Evolutionary conservation across 1,140 invertebrate species (phyloP), one percentile per base, ranked within the genome.

Genomic region (Bombus picipes): DNA sequence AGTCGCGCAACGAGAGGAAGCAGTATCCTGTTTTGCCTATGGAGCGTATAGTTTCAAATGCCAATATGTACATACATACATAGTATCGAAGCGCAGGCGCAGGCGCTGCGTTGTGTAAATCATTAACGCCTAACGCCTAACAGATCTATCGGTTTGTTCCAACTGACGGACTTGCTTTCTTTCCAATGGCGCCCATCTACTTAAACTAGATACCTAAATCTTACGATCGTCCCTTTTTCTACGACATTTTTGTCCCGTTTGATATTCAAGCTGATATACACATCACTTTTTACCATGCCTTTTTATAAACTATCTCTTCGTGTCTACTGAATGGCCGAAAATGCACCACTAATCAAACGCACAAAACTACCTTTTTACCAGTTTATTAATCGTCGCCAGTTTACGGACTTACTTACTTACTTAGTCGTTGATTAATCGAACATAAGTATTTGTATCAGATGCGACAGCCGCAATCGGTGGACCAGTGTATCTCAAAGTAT

Each of bases 91-190:
- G 18, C 47, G 47, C 47, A 53, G 37, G 43, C 62, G 43, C 73
- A 77, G 65, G 81, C 74, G 81, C 74, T 78, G 43, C 65, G 47
- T 41, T 76, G 5, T 25, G 9, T 66, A n/a, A 68, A 53, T 9
- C n/a, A 37, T 28, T 8, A 57, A 68, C 62, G 59, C 72, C 41
- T 8, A 57, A 68, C 62, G 59, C 72, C 41, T 18, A 6, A 47
- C 15, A 47, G 18, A 47, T 66, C 32, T 66, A 37, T 82, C 28
- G 34, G 39, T 81, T 25, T 37, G 47, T 53, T 75, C 32, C 18
- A 53, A 72, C 32, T 65, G 53, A 37, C 41, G 71, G 39, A 74
- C 41, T 75, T 25, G 70, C 59, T 83, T 37, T n/a, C 59, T 59
- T 43, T 57, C 34, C 12, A 74, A 62, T 43, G n/a, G 53, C 39